A percentile compares a stretch with the other conserved stretches of the same genome.
These are phyloP conservation scores for Myopa tessellatipennis DNA, from an alignment of 2,888 invertebrate genomes.

Conservation along the genomic window DNA sequence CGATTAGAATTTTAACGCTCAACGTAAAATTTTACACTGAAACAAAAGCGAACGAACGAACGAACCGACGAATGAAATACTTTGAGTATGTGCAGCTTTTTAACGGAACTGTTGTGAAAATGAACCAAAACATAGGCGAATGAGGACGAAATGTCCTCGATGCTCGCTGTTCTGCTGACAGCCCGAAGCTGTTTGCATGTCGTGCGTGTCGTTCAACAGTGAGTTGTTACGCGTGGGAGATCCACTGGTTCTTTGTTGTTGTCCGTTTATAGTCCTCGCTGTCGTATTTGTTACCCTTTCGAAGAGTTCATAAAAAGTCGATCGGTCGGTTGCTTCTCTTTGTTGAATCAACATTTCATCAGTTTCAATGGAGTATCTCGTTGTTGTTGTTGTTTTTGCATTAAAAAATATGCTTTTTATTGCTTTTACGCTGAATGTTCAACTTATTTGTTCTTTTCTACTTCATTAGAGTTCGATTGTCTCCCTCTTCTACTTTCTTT, in stretches of 20 bases:
- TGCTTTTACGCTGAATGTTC: neutral
- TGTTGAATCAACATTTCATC: conserved; percentile 26
- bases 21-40: conserved; percentile 37
- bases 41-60: conserved; percentile 28
- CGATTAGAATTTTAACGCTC: conserved; percentile 46
- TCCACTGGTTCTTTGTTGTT: neutral
- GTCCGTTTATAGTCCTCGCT: neutral
- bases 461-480: conserved; percentile 16
- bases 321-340: neutral
- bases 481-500: neutral
- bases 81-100: too few species aligned
- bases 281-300: neutral
- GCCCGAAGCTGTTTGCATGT: conserved; percentile 34
- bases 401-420: conserved; percentile 17
- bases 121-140: neutral
- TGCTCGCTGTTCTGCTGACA: neutral
- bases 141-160: neutral
- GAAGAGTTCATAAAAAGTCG: neutral
- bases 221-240: neutral
- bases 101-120: neutral
- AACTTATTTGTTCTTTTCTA: conserved; percentile 19
- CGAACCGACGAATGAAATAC: neutral
- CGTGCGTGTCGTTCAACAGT: neutral
- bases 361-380: neutral
- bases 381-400: conserved; percentile 6